Evolutionary conservation across 2,888 invertebrate genomes (phyloP).

Genomic region (Hirtodrosophila duncani): DNA sequence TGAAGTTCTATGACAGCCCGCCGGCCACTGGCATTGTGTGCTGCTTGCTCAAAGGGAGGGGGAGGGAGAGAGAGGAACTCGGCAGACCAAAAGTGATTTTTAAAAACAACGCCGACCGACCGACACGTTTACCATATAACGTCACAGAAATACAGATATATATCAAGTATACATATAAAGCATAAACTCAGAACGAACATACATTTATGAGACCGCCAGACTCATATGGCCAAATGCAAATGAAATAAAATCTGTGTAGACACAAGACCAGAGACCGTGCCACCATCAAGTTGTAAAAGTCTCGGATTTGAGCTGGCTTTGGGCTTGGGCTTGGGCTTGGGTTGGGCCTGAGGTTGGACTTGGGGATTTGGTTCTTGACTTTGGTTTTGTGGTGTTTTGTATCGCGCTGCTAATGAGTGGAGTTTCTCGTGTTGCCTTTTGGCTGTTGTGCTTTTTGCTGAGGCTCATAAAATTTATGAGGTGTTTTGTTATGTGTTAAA

Average conservation of each 20-base stretch:
- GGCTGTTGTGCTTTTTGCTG: conserved; percentile 21
- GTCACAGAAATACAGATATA: conserved; percentile 12
- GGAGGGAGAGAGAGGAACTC: too few species aligned
- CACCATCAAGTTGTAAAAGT: conserved; percentile 31
- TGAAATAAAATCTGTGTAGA: conserved; percentile 22
- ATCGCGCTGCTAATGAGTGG: conserved; percentile 46
- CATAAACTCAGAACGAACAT: too few species aligned
- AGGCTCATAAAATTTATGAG: conserved; percentile 63
- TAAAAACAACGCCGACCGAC: conserved; percentile 27
- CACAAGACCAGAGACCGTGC: conserved; percentile 6
- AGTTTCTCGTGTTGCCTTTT: conserved; percentile 28
- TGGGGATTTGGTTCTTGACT: conserved; percentile 29
- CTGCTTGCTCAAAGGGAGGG: conserved; percentile 24
- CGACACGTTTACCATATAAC: conserved; percentile 34
- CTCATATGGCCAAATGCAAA: conserved; percentile 20
- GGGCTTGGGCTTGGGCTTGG: conserved; percentile 21
- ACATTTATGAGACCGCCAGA: neutral
- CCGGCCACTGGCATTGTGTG: conserved; percentile 28
- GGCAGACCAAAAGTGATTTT: conserved; percentile 41
- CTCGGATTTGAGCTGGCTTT: conserved; percentile 15
- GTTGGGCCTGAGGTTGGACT: conserved; percentile 26
- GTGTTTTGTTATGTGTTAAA: conserved; percentile 66
- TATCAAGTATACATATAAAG: too few species aligned
- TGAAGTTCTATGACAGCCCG: conserved; percentile 43
- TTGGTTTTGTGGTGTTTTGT: conserved; percentile 5